phyloP scores from a whole-genome alignment of 2,888 invertebrate species.

The Eustalomyia histrio region DNA sequence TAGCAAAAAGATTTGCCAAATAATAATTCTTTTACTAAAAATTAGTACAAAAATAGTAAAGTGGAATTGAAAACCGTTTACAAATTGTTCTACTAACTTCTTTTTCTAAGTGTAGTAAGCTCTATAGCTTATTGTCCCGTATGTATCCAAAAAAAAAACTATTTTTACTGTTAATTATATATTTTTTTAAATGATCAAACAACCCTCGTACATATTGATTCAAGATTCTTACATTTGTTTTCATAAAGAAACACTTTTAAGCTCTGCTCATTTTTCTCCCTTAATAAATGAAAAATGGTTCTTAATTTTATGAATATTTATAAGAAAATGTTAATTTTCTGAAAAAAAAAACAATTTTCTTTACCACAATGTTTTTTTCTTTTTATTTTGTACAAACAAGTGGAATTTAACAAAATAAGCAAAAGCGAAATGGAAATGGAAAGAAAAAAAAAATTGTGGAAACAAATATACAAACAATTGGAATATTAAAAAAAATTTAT shows the following conservation, averaged over 20 bases:
- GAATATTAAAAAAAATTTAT: slow-evolving; percentile 27
- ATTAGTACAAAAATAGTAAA: too few relatives aligned
- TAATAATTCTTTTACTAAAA: too few relatives aligned
- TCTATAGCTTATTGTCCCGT: too few relatives aligned
- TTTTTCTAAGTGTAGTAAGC: too few relatives aligned
- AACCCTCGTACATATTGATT: neutral
- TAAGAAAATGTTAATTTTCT: slow-evolving; percentile 49
- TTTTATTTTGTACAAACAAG: neutral
- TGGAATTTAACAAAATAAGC: neutral
- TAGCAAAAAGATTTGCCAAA: too few relatives aligned
- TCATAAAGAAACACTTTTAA: neutral
- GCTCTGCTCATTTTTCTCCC: neutral
- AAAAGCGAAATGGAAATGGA: neutral
- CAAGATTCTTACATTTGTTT: neutral
- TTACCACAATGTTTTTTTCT: neutral
- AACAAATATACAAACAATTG: slow-evolving; percentile 8
- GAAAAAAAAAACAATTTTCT: neutral
- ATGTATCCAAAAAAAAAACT: too few relatives aligned
- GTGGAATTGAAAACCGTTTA: too few relatives aligned
- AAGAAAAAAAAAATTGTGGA: neutral
- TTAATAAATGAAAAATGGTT: slow-evolving; percentile 12
- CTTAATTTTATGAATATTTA: slow-evolving; percentile 54
- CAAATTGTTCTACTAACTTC: too few relatives aligned
- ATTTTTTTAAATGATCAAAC: neutral
- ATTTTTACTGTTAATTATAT: too few relatives aligned